Base-by-base conservation (phyloP, 2,113 vertebrate species). In the Echinops telfairi region DNA sequence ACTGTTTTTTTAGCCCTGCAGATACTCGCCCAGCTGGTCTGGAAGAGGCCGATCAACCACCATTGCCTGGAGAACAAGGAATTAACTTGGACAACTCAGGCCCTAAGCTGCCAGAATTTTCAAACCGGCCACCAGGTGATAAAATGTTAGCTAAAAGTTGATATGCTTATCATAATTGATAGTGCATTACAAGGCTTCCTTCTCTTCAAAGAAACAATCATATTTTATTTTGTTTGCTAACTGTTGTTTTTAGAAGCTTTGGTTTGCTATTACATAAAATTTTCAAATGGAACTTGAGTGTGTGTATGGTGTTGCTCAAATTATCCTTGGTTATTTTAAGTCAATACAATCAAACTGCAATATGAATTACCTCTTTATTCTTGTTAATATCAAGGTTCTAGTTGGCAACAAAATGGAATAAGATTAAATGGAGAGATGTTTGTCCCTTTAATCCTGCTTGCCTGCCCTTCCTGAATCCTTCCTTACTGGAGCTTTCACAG, bases 81-180 rank as follows among this genome's bases (percentile, higher is more conserved):
- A 97, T 99, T 92, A 98, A 95, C 89, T 97, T 99, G 95, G 99
- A 99, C 77, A 98, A 97, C 83, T 91, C 98, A 66, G 98, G 98
- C 90, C 98, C 98, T 71, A 99, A 99, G 97, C 98, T 99, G 83
- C 89, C 99, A 23, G 99, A 99, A 94, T 99, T 99, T 97, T 87
- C 98, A 95, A 99, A 98, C 87, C 98, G 99, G 58, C 98, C 99
- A 95, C 96, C 98, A 98, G 99, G 99, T 99, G 97, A 98, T 97
- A 88, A 94, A 91, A 95, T 93, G 66, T 81, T 95, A 82, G 53
- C 94, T 93, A 94, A 92, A 92, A 94, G 33, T 73, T 89, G 57
- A 33, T 86, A 85, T 91, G 53, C 71, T 93, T 93, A 16, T 80
- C 31, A 80, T 89, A 38, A 79, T 82, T 23, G 92, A 60, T 92